Conservation (phyloP, 2,113 vertebrate genomes). For the Tautogolabrus adspersus region DNA sequence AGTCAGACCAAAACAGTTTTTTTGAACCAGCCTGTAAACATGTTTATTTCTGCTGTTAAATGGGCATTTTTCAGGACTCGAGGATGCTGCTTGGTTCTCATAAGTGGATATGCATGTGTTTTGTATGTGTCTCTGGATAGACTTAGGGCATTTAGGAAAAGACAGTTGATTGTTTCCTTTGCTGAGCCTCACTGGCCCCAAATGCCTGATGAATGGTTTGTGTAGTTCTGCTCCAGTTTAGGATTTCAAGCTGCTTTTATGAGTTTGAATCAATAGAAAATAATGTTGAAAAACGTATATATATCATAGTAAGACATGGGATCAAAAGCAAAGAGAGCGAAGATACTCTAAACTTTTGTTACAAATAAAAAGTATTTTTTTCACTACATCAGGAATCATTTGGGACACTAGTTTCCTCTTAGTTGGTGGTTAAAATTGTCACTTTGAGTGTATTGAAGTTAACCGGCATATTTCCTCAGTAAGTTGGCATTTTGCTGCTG, state of each 20-base stretch:
- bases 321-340: background rate
- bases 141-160: background rate
- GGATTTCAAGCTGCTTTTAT: background rate
- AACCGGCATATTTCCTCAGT: conserved; percentile 3
- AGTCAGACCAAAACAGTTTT: no score
- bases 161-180: background rate
- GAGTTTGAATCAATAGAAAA: background rate
- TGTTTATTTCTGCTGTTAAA: no score
- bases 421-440: background rate
- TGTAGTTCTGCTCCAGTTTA: background rate
- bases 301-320: background rate
- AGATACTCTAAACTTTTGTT: background rate
- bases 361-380: no score
- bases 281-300: background rate
- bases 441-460: background rate
- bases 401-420: background rate
- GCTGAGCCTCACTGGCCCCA: background rate
- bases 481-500: background rate
- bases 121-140: background rate
- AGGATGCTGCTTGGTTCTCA: no score
- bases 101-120: background rate
- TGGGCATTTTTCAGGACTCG: no score
- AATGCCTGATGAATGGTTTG: background rate
- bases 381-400: conserved; percentile 1
- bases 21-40: no score